These are phyloP conservation scores for Hymenochirus boettgeri DNA, from an alignment of 2,113 vertebrate species.

Conservation along the genomic window DNA sequence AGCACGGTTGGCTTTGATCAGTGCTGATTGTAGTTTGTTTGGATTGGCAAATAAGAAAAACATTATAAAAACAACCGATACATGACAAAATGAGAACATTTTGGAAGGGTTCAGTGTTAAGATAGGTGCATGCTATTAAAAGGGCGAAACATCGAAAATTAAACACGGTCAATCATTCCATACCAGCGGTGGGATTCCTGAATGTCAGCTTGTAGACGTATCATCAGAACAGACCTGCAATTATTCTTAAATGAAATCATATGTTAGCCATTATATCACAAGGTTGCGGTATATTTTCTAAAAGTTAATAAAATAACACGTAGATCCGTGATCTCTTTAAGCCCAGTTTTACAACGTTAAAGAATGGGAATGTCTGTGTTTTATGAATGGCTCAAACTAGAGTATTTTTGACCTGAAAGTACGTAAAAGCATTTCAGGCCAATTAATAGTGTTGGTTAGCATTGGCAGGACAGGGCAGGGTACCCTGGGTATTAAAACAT, in stretches of 20 bases:
- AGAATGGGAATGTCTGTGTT: too few relatives aligned
- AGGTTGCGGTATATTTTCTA: neutral
- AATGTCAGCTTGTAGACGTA: conserved; percentile 68
- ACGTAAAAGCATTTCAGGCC: too few relatives aligned
- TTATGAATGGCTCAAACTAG: too few relatives aligned
- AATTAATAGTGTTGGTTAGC: too few relatives aligned
- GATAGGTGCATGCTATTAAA: conserved; percentile 80
- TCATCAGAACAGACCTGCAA: conserved; percentile 63
- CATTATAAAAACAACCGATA: conserved; percentile 75
- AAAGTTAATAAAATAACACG: neutral
- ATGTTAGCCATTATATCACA: conserved; percentile 65
- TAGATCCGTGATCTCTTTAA: neutral
- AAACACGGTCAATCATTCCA: conserved; percentile 79
- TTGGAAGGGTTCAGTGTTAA: conserved; percentile 81
- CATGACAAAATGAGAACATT: conserved; percentile 77
- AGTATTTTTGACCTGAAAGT: too few relatives aligned
- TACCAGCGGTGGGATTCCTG: conserved; percentile 57
- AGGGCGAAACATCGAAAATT: conserved; percentile 65
- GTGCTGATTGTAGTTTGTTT: conserved; percentile 81
- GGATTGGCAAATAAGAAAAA: conserved; percentile 83
- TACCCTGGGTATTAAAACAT: too few relatives aligned
- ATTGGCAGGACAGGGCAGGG: too few relatives aligned
- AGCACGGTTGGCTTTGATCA: conserved; percentile 78
- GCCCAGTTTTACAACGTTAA: too few relatives aligned
- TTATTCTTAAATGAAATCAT: conserved; percentile 59